These are phyloP conservation scores for Apodemia hepburni DNA, from an alignment of 2,888 invertebrate species.

Conservation along the genomic window DNA sequence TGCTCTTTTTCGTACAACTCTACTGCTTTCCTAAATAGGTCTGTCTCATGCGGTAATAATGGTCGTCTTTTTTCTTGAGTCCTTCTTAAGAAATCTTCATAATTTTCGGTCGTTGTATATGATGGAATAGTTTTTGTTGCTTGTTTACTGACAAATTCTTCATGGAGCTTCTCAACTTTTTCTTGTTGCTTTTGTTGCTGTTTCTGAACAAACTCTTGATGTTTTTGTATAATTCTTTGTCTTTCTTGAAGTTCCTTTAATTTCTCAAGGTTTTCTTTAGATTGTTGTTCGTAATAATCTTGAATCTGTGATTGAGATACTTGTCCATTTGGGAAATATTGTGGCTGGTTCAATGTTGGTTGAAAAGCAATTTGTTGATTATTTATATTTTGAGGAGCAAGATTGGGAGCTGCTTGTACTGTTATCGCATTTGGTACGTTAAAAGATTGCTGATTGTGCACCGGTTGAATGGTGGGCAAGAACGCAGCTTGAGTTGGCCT, in stretches of 20 bases:
- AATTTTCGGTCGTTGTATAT: conserved; percentile 71
- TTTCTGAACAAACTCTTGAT: conserved; percentile 88
- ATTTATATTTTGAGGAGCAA: conserved; percentile 57
- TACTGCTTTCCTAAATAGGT: conserved; percentile 83
- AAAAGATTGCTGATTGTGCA: conserved; percentile 52
- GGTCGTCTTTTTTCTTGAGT: conserved; percentile 68
- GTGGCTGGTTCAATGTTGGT: conserved; percentile 47
- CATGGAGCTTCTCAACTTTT: conserved; percentile 86
- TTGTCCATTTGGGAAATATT: conserved; percentile 71
- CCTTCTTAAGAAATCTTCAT: conserved; percentile 58
- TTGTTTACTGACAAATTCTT: conserved; percentile 85
- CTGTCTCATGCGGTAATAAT: conserved; percentile 82
- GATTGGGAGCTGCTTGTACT: conserved; percentile 70
- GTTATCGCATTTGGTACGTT: conserved; percentile 64
- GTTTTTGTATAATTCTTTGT: conserved; percentile 86
- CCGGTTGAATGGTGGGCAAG: conserved; percentile 55
- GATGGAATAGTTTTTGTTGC: conserved; percentile 81
- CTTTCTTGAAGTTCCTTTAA: conserved; percentile 86
- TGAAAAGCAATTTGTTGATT: conserved; percentile 66
- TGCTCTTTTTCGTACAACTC: conserved; percentile 84
- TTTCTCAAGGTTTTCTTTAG: conserved; percentile 81
- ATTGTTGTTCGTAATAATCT: conserved; percentile 79
- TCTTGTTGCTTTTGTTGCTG: conserved; percentile 89
- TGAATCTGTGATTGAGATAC: conserved; percentile 76
- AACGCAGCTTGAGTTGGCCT: conserved; percentile 63